These are phyloP conservation scores for Hippocampus comes DNA, from an alignment of 2,113 vertebrate species.

Conservation along the genomic window DNA sequence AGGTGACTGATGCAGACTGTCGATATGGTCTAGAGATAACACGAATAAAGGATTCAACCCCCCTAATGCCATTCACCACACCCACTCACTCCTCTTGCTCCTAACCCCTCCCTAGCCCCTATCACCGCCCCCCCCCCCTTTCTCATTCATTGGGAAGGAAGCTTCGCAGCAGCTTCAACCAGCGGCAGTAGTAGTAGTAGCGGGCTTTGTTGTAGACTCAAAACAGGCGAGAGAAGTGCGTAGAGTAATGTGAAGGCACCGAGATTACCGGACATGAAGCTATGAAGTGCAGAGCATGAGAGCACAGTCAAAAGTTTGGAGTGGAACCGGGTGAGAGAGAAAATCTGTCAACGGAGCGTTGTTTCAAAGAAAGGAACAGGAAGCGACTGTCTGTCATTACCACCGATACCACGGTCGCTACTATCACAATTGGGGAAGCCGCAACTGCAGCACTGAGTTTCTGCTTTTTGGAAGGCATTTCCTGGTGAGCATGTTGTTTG, in stretches of 20 bases:
- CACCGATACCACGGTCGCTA: background rate
- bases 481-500: slow-evolving; percentile 53
- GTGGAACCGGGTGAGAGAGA: slow-evolving; percentile 2
- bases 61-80: slow-evolving; percentile 37
- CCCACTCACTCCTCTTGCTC: slow-evolving; percentile 44
- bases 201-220: slow-evolving; percentile 70
- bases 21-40: slow-evolving; percentile 67
- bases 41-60: slow-evolving; percentile 55
- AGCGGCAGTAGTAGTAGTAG: slow-evolving; percentile 25
- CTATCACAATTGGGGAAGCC: background rate
- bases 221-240: slow-evolving; percentile 12
- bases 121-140: slow-evolving; percentile 42
- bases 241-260: slow-evolving; percentile 20
- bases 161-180: slow-evolving; percentile 37
- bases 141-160: slow-evolving; percentile 65
- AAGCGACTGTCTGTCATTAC: slow-evolving; percentile 40
- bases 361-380: slow-evolving; percentile 50
- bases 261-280: slow-evolving; percentile 9
- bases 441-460: slow-evolving; percentile 23
- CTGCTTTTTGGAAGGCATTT: slow-evolving; percentile 38
- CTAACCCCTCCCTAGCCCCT: slow-evolving; percentile 32
- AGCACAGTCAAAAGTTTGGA: slow-evolving; percentile 12
- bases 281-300: slow-evolving; percentile 19
- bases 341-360: slow-evolving; percentile 20
- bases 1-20: slow-evolving; percentile 73